A percentile compares a stretch with the other conserved stretches of the same genome.
Evolutionary conservation across 2,888 invertebrate species (phyloP).

Genomic region (Drosophila austrosaltans): DNA sequence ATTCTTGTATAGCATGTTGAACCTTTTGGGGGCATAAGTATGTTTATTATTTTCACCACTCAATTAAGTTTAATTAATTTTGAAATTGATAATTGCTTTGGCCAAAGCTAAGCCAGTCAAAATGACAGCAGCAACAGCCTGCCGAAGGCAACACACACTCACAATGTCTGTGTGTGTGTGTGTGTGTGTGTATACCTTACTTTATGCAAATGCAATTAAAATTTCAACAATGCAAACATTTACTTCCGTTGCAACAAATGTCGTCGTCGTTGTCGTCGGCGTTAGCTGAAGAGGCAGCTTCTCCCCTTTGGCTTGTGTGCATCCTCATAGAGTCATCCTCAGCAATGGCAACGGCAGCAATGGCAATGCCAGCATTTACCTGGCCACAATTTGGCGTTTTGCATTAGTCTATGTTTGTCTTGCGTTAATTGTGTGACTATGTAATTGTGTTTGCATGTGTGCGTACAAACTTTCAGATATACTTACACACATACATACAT

Average conservation of each 20-base stretch:
- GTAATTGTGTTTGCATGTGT: conserved; percentile 68
- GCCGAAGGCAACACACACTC: conserved; percentile 14
- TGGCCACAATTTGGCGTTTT: conserved; percentile 72
- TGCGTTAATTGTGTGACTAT: conserved; percentile 74
- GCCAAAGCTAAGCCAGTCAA: conserved; percentile 52
- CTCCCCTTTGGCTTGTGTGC: conserved; percentile 19
- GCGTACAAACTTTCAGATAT: conserved; percentile 3
- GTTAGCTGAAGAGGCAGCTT: conserved; percentile 4
- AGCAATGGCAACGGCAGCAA: conserved; percentile 25
- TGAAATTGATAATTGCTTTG: conserved; percentile 75
- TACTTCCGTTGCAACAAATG: conserved; percentile 80
- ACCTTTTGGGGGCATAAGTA: conserved; percentile 28
- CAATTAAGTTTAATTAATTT: conserved; percentile 80
- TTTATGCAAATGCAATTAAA: conserved; percentile 81
- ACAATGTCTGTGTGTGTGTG: conserved; percentile 31
- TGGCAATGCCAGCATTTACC: conserved; percentile 49
- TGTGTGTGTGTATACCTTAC: conserved; percentile 56
- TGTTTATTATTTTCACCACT: conserved; percentile 77
- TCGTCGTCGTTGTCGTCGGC: conserved; percentile 26
- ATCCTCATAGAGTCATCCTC: conserved; percentile 59
- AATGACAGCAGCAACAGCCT: conserved; percentile 44
- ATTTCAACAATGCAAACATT: conserved; percentile 81
- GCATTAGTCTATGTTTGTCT: conserved; percentile 73
- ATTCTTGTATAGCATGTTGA: neutral
- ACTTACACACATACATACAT: neutral